These are phyloP conservation scores for Diarsia dahlii DNA, from an alignment of 2,888 invertebrate genomes.

Conservation along the genomic window DNA sequence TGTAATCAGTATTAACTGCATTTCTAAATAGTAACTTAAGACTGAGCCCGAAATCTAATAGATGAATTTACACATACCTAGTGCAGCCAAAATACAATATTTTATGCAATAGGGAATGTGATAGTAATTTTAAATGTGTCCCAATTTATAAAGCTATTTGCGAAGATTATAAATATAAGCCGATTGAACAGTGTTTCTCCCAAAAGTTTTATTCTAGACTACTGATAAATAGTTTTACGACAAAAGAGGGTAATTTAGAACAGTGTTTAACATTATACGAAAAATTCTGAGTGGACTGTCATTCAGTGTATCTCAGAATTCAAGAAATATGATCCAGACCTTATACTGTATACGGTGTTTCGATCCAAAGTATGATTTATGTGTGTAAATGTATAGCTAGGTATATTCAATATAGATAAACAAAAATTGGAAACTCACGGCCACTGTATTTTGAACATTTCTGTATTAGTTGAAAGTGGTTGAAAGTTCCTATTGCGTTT, in stretches of 20 bases:
- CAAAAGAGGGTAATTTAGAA: slow-evolving; percentile 65
- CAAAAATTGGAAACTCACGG: slow-evolving; percentile 74
- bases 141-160: slow-evolving; percentile 29
- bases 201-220: slow-evolving; percentile 47
- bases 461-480: slow-evolving; percentile 81
- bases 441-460: slow-evolving; percentile 76
- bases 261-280: slow-evolving; percentile 47
- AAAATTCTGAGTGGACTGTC: slow-evolving; percentile 25
- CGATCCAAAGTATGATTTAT: slow-evolving; percentile 70
- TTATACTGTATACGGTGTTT: slow-evolving; percentile 65
- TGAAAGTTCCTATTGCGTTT: slow-evolving; percentile 86
- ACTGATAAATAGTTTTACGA: slow-evolving; percentile 59
- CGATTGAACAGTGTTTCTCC: slow-evolving; percentile 28
- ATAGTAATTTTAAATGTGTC: slow-evolving; percentile 61
- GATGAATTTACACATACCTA: slow-evolving; percentile 58
- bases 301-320: slow-evolving; percentile 35
- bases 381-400: slow-evolving; percentile 76
- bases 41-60: slow-evolving; percentile 48
- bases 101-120: slow-evolving; percentile 65
- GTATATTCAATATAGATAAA: slow-evolving; percentile 68
- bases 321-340: slow-evolving; percentile 48
- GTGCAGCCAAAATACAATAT: slow-evolving; percentile 61
- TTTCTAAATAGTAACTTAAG: slow-evolving; percentile 24
- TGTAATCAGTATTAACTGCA: slow-evolving; percentile 44
- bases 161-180: slow-evolving; percentile 10